Percentiles rank a stretch among this genome's conserved stretches.
phyloP scores from a whole-genome alignment of 2,797 vertebrate genomes.

The Brachyrhaphis roseni region DNA sequence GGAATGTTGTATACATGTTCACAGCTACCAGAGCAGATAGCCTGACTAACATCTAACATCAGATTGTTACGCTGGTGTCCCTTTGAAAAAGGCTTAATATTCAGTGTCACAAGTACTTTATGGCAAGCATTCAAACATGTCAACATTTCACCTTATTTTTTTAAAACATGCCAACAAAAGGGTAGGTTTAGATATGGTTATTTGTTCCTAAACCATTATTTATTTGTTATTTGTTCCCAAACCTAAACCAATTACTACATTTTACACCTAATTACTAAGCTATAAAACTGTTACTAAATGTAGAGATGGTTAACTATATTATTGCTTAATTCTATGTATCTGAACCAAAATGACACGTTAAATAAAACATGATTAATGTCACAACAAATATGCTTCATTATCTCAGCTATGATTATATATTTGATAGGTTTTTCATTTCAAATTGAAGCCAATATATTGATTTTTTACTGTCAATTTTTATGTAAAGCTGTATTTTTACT shows the following conservation, averaged over 20 bases:
- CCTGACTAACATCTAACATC: background rate
- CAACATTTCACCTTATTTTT: background rate
- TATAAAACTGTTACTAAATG: background rate
- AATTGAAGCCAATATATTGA: background rate
- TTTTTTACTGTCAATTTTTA: background rate
- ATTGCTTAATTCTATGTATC: too few relatives aligned
- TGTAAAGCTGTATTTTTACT: background rate
- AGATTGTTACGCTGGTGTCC: background rate
- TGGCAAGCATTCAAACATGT: background rate
- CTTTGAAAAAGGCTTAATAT: background rate
- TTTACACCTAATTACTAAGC: background rate
- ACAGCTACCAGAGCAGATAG: background rate
- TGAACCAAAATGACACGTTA: background rate
- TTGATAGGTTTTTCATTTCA: background rate
- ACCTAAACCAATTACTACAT: background rate
- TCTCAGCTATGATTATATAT: background rate
- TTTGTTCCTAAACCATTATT: background rate
- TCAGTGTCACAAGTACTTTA: background rate
- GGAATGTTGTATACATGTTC: background rate
- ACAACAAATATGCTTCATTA: background rate
- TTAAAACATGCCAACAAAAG: background rate
- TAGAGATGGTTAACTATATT: background rate
- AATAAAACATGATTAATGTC: background rate
- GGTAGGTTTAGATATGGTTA: background rate
- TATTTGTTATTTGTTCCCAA: background rate